Percentiles rank a stretch among this genome's conserved stretches.
Conservation (phyloP, 2,113 vertebrate genomes). For the Mormyrus iriodes region DNA sequence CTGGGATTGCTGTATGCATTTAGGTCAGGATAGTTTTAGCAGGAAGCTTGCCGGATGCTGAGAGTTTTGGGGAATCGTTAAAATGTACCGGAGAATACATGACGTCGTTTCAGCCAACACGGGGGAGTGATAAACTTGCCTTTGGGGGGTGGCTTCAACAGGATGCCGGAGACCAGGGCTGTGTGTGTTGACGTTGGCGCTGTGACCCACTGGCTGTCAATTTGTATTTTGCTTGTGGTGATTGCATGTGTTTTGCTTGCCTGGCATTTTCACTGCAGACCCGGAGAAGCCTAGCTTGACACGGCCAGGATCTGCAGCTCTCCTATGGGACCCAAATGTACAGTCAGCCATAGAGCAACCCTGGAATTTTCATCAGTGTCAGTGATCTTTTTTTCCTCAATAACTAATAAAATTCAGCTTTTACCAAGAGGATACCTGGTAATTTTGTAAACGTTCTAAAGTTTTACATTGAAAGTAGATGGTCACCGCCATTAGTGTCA, state of each 20-base stretch:
- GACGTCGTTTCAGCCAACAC: neutral
- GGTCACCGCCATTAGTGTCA: neutral
- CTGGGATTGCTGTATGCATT: neutral
- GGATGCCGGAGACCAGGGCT: neutral
- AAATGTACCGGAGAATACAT: neutral
- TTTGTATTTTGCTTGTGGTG: neutral
- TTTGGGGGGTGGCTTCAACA: neutral
- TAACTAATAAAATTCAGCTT: neutral
- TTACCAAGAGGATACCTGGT: neutral
- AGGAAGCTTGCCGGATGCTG: neutral
- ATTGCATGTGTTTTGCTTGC: neutral
- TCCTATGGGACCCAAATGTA: neutral
- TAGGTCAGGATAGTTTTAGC: neutral
- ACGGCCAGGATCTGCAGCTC: neutral
- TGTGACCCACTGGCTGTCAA: neutral
- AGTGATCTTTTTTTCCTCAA: neutral
- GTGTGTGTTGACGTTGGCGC: neutral
- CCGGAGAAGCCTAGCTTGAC: neutral
- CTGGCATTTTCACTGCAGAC: neutral
- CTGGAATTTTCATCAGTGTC: neutral
- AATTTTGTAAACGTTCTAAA: neutral
- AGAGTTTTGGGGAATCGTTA: neutral
- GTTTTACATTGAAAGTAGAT: neutral
- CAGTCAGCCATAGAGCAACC: neutral
- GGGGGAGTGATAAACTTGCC: neutral